Percentiles rank a stretch among this genome's conserved stretches.
Evolutionary conservation across 1,140 invertebrate species (phyloP).

Genomic region (Drosophila sulfurigaster): DNA sequence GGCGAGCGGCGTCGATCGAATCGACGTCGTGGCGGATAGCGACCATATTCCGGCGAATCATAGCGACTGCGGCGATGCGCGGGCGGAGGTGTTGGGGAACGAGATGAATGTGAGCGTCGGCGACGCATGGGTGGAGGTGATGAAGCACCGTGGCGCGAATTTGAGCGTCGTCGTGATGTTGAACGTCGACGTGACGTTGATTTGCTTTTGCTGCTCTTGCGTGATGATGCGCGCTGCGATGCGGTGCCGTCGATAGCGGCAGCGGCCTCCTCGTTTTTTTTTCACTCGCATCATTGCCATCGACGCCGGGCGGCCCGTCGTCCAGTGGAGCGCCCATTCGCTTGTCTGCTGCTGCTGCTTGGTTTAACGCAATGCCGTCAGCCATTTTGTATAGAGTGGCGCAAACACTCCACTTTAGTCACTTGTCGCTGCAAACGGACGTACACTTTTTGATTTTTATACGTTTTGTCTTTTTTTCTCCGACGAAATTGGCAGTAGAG

Average conservation of each 20-base stretch:
- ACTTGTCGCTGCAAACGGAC: constrained; percentile 5
- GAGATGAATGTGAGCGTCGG: constrained; percentile 58
- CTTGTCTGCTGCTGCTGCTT: constrained; percentile 52
- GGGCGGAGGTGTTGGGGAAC: constrained; percentile 54
- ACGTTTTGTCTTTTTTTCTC: constrained; percentile 48
- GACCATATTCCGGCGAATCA: constrained; percentile 72
- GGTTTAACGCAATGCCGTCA: constrained; percentile 63
- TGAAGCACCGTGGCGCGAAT: constrained; percentile 58
- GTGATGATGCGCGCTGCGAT: constrained; percentile 17
- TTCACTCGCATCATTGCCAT: constrained; percentile 65
- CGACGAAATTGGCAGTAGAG: constrained; percentile 24
- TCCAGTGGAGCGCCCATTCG: constrained; percentile 55
- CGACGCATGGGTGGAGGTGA: constrained; percentile 54
- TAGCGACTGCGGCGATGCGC: constrained; percentile 63
- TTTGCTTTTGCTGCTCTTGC: constrained; percentile 61
- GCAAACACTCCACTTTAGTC: constrained; percentile 32
- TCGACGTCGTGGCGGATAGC: constrained; percentile 63
- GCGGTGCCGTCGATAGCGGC: constrained; percentile 8
- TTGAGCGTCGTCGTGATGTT: constrained; percentile 58
- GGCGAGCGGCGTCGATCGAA: constrained; percentile 68
- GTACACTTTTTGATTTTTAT: constrained; percentile 28
- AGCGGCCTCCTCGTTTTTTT: constrained; percentile 46
- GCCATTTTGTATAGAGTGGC: constrained; percentile 61
- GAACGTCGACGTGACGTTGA: constrained; percentile 63
- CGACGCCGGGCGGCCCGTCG: constrained; percentile 80